Evolutionary conservation across 2,113 vertebrate genomes (phyloP).

Genomic region (Orcinus orca): DNA sequence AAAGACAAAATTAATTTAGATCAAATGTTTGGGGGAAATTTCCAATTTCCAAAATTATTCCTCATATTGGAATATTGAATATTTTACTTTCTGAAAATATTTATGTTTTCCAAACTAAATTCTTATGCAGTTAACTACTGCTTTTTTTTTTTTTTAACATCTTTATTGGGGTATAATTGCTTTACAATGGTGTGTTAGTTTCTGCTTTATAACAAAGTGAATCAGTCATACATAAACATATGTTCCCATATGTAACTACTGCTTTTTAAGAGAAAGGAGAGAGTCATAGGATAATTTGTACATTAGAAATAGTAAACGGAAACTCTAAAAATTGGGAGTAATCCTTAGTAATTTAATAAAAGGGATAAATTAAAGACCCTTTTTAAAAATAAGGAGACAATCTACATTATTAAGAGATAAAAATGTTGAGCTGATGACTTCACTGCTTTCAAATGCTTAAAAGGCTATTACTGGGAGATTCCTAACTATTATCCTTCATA

Average conservation of each 20-base stretch:
- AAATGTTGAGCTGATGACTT: not conserved
- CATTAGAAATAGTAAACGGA: not conserved
- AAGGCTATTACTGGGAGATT: not conserved
- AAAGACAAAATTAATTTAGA: not conserved
- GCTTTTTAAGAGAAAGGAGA: constrained; percentile 12
- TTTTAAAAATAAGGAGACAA: constrained; percentile 3
- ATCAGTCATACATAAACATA: no score
- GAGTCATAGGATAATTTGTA: not conserved
- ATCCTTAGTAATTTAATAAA: not conserved
- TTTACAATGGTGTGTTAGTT: no score
- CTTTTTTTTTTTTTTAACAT: constrained; percentile 33
- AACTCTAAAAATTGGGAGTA: not conserved
- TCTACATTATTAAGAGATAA: not conserved
- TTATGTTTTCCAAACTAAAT: constrained; percentile 19
- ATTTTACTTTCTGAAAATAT: constrained; percentile 13
- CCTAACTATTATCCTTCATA: not conserved
- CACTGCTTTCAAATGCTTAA: not conserved
- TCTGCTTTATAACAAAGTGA: no score
- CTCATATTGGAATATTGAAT: not conserved
- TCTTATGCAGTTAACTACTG: not conserved
- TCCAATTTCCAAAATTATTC: not conserved
- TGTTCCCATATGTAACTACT: no score
- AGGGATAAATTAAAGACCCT: not conserved
- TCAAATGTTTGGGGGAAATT: not conserved
- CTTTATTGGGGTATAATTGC: no score